These are phyloP conservation scores for Listrodromus nycthemerus DNA, from an alignment of 2,888 invertebrate genomes.

Conservation along the genomic window DNA sequence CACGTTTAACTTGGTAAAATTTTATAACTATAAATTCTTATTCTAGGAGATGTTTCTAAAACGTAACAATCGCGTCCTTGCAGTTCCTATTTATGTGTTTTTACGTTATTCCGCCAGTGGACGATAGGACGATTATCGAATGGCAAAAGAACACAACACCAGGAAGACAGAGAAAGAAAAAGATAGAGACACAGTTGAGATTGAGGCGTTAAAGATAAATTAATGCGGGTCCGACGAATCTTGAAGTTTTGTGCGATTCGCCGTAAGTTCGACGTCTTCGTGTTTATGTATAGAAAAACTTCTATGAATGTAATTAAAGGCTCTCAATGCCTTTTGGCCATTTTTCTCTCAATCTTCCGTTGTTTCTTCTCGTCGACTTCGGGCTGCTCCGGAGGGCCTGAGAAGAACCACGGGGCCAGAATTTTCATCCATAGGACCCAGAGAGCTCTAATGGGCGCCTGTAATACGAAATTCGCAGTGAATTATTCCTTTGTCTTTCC, in stretches of 20 bases:
- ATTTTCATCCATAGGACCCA: constrained; percentile 96
- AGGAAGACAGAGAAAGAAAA: constrained; percentile 8
- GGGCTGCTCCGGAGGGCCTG: constrained; percentile 88
- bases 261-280: constrained; percentile 5
- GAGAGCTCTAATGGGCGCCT: constrained; percentile 91
- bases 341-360: constrained; percentile 94
- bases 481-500: constrained; percentile 95
- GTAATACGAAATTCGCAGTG: constrained; percentile 42
- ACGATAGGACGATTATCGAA: constrained; percentile 18
- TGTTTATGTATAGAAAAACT: constrained; percentile 47
- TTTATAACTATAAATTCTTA: constrained; percentile 40
- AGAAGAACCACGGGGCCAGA: constrained; percentile 96
- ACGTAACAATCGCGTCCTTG: constrained; percentile 36
- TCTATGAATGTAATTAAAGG: constrained; percentile 79
- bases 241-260: constrained; percentile 66
- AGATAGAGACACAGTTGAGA: background rate
- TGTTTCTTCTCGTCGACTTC: constrained; percentile 95
- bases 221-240: background rate
- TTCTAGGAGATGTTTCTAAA: constrained; percentile 33
- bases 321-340: constrained; percentile 86
- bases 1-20: background rate
- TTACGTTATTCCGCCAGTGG: constrained; percentile 6
- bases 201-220: constrained; percentile 42
- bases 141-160: constrained; percentile 4
- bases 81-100: constrained; percentile 11